Evolutionary conservation across 2,797 vertebrate genomes (phyloP).

Genomic region (Pseudochaenichthys georgianus): DNA sequence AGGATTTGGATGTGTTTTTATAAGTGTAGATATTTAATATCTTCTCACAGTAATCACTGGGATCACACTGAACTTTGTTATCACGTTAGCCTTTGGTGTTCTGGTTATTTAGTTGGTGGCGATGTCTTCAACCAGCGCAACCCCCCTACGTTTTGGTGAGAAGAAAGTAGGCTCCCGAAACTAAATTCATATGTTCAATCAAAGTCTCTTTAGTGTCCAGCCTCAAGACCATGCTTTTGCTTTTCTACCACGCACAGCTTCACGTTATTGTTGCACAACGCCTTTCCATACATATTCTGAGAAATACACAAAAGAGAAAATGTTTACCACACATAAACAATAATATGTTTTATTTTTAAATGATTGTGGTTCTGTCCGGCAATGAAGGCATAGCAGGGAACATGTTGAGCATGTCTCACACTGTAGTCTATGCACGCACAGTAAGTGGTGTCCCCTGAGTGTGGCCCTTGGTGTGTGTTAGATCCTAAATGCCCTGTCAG

Average conservation of each 20-base stretch:
- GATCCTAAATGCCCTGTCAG: too few relatives aligned
- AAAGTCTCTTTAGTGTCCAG: conserved; percentile 1
- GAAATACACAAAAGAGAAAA: not conserved
- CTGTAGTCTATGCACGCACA: conserved; percentile 11
- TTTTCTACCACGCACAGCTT: conserved; percentile 13
- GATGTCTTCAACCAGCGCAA: conserved; percentile 29
- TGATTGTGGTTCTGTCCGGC: conserved; percentile 52
- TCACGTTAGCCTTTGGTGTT: conserved; percentile 59
- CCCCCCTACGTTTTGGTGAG: not conserved
- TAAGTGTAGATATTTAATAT: conserved; percentile 82
- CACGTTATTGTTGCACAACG: conserved; percentile 5
- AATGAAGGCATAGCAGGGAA: conserved; percentile 58
- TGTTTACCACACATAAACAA: conserved; percentile 3
- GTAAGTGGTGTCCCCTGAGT: not conserved
- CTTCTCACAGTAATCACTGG: conserved; percentile 74
- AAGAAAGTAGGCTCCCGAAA: conserved; percentile 11
- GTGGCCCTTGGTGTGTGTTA: conserved; percentile 4
- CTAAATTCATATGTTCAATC: conserved; percentile 12
- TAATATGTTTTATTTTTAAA: conserved; percentile 22
- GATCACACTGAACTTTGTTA: conserved; percentile 70
- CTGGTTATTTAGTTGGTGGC: conserved; percentile 52
- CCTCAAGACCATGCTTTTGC: not conserved
- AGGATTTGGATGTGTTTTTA: conserved; percentile 78
- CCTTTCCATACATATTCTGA: conserved; percentile 13
- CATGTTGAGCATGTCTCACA: conserved; percentile 14